Conservation (phyloP, 2,888 invertebrate genomes). For the Xylota segnis region DNA sequence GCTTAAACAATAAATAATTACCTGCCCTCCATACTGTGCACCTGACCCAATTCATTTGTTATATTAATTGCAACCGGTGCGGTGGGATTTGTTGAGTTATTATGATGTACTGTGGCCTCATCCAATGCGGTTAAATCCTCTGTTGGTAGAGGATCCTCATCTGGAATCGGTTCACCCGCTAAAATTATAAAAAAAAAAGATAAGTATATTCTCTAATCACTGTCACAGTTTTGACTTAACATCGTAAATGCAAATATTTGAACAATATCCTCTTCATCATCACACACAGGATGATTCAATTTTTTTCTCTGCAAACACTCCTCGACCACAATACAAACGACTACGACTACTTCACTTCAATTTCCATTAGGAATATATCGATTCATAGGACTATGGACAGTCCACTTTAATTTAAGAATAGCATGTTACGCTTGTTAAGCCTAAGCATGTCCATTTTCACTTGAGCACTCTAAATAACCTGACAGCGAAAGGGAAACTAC, state of each 20-base stretch:
- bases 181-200: conserved; percentile 5
- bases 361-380: conserved; percentile 45
- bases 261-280: conserved; percentile 43
- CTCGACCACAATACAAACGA: conserved; percentile 5
- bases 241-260: conserved; percentile 35
- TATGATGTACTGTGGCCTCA: conserved; percentile 62
- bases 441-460: conserved; percentile 31
- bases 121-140: conserved; percentile 80
- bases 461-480: conserved; percentile 62
- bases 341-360: conserved; percentile 22
- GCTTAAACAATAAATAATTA: conserved; percentile 78
- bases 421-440: conserved; percentile 36
- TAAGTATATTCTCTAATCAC: background rate
- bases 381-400: conserved; percentile 3
- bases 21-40: conserved; percentile 82
- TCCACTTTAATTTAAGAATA: conserved; percentile 49
- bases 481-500: conserved; percentile 26
- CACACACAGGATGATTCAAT: conserved; percentile 2
- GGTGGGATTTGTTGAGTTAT: conserved; percentile 76
- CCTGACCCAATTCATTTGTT: conserved; percentile 83
- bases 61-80: conserved; percentile 82
- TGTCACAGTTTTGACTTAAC: conserved; percentile 5
- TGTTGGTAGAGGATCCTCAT: conserved; percentile 82
- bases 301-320: background rate
- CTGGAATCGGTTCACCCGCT: conserved; percentile 75